Base-by-base conservation (phyloP, 2,797 vertebrate genomes). In the Melanotaenia parkinsoni region DNA sequence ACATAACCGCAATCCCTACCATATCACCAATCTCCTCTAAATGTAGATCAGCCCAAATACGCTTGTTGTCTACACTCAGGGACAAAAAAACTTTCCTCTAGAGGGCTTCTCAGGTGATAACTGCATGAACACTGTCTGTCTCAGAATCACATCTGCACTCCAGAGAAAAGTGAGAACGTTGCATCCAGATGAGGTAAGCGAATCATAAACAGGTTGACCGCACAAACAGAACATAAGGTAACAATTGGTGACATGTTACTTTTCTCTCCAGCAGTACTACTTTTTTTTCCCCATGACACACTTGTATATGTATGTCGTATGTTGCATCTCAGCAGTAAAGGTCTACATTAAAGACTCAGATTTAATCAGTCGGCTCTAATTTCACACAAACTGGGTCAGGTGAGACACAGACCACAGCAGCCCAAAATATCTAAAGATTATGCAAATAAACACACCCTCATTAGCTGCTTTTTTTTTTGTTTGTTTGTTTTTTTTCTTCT, bases 61-160 rank as follows among this genome's bases (percentile, higher is more conserved):
- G 38, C 76, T 86, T 83, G 77, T 18, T 32, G 35, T 58, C 59
- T 26, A 18, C 37, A 70, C 40, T 80, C 71, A 86, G 88, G 77
- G 82, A 84, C 88, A 89, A 79, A 89, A 79, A 81, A 58, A 74
- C 72, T 85, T 87, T 79, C 79, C 83, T 77, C 80, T 30, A 59
- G 33, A 63, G 82, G 79, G 63, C 57, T 78, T 80, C 80, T 82
- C 81, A 63, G 84, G 76, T 86, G 75, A 86, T 85, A 58, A 24
- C 77, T 72, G 61, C 69, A 83, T 64, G 56, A 77, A 74, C 57
- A 57, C 69, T 16, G 84, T 85, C 81, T 88, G 83, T 32, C 60
- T 67, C 33, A 1, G 59, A 70, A 63, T 82, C 77, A 72, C 35
- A 33, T 53, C 68, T 74, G 77, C 84, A 89, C 82, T 78, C 82